These are phyloP conservation scores for Cryptomyrus ogoouensis DNA, from an alignment of 2,113 vertebrate species.

Conservation along the genomic window DNA sequence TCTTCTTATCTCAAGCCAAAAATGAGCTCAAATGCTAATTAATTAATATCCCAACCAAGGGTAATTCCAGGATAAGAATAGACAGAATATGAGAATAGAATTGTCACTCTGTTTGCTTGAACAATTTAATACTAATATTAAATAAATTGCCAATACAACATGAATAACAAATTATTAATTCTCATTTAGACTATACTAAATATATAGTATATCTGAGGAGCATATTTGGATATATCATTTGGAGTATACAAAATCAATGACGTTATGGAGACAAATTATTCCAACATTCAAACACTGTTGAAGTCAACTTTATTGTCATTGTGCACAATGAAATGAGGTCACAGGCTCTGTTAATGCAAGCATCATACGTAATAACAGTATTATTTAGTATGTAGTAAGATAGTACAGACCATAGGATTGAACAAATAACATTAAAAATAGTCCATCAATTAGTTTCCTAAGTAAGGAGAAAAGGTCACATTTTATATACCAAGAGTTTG, in stretches of 20 bases:
- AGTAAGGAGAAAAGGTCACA: background rate
- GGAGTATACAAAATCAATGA: background rate
- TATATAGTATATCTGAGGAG: background rate
- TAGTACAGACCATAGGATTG: background rate
- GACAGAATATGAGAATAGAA: background rate
- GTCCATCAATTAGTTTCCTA: background rate
- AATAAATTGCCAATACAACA: background rate
- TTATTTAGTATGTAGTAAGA: background rate
- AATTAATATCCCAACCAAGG: conserved; percentile 6
- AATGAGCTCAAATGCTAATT: conserved; percentile 1
- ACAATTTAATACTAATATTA: background rate
- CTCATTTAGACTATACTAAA: background rate
- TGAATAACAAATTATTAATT: background rate
- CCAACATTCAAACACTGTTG: background rate
- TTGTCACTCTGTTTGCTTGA: background rate
- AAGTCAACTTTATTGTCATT: background rate
- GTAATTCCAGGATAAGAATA: background rate
- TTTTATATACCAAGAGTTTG: background rate
- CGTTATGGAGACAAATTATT: background rate
- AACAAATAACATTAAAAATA: background rate
- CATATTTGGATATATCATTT: background rate
- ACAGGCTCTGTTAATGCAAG: background rate
- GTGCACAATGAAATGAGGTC: background rate
- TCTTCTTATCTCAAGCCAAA: conserved; percentile 1
- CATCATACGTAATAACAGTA: background rate